phyloP scores from a whole-genome alignment of 2,113 vertebrate species.

The Ceuthmochares aereus region DNA sequence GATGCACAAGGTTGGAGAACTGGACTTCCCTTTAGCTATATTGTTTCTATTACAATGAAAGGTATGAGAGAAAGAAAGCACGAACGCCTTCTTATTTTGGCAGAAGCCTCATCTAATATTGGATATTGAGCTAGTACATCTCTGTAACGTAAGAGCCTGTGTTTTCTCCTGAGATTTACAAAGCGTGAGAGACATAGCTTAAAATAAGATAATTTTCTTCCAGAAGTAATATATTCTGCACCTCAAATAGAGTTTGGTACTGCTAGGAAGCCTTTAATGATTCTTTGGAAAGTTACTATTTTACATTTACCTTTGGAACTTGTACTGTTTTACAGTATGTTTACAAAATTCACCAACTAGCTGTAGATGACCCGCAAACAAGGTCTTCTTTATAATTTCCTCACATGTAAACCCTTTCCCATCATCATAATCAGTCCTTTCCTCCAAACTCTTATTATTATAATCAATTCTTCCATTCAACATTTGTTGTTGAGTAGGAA shows the following conservation, averaged over 20 bases:
- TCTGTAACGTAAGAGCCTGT: background rate
- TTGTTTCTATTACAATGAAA: background rate
- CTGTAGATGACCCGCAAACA: background rate
- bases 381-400: background rate
- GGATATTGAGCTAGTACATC: background rate
- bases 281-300: background rate
- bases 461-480: background rate
- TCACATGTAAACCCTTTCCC: background rate
- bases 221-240: background rate
- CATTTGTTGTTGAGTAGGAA: background rate
- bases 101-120: background rate
- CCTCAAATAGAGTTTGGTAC: background rate
- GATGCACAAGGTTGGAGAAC: background rate
- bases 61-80: background rate
- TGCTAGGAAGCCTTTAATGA: background rate
- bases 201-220: conserved; percentile 25
- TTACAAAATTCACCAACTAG: background rate
- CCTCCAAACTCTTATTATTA: background rate
- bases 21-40: background rate
- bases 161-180: background rate
- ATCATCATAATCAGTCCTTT: background rate
- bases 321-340: background rate
- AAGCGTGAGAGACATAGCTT: background rate
- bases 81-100: background rate
- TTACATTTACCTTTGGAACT: background rate